Evolutionary conservation across 2,888 invertebrate genomes (phyloP).

Genomic region (Leucophora obtusa): DNA sequence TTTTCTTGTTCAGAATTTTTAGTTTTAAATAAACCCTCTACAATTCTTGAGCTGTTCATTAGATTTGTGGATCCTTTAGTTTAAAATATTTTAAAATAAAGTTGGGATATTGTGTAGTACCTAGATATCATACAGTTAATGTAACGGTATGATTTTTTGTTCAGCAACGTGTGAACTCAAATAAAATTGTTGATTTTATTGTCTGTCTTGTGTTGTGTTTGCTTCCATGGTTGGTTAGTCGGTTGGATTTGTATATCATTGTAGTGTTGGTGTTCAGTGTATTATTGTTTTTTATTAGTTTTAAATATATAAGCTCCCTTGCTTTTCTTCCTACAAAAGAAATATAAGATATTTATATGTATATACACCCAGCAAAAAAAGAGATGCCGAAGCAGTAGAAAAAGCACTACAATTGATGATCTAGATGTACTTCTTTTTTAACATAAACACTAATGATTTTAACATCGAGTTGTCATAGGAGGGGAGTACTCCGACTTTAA

Average conservation of each 20-base stretch:
- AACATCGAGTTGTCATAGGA: no score
- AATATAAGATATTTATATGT: background rate
- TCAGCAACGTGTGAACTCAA: slow-evolving; percentile 16
- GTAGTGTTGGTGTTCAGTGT: background rate
- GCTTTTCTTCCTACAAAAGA: background rate
- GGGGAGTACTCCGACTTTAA: no score
- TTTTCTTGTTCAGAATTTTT: no score
- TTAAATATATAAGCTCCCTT: background rate
- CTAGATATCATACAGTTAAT: background rate
- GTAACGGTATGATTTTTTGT: background rate
- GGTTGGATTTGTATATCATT: slow-evolving; percentile 3
- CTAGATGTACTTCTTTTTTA: no score
- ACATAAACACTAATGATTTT: no score
- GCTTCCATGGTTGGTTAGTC: slow-evolving; percentile 19
- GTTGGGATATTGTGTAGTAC: background rate
- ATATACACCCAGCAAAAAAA: no score
- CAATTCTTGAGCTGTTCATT: no score
- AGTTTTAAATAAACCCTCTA: no score
- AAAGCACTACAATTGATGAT: no score
- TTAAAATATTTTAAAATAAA: no score
- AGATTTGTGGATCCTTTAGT: no score
- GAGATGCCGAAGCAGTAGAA: no score
- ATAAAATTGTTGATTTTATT: slow-evolving; percentile 32
- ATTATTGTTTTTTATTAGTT: slow-evolving; percentile 14
- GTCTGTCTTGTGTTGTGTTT: slow-evolving; percentile 21